phyloP scores from a whole-genome alignment of 2,888 invertebrate species.

The Conops quadrifasciatus region DNA sequence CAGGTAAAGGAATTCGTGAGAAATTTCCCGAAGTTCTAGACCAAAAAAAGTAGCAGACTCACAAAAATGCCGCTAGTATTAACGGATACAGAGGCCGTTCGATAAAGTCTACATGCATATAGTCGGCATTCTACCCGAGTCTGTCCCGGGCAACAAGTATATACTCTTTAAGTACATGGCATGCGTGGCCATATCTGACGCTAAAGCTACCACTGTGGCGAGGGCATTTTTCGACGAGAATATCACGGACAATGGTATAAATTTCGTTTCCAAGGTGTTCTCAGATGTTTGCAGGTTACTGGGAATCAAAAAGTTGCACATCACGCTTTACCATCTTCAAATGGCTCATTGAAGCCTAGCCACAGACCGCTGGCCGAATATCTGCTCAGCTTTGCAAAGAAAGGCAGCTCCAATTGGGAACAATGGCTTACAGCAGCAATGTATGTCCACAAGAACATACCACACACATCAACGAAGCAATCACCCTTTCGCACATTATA shows the following conservation, averaged over 20 bases:
- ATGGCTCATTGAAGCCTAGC: neutral
- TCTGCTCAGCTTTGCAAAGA: neutral
- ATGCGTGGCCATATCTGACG: neutral
- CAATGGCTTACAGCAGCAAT: neutral
- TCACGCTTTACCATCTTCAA: neutral
- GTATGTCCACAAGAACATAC: conserved; percentile 1
- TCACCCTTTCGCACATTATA: conserved; percentile 7
- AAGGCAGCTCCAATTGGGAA: neutral
- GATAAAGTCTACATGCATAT: neutral
- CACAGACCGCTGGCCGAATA: neutral
- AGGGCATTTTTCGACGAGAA: neutral
- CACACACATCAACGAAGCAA: neutral
- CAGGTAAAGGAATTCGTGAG: neutral
- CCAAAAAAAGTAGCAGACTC: neutral
- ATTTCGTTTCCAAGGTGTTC: too few species aligned
- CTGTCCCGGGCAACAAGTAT: neutral
- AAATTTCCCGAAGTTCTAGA: neutral
- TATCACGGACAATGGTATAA: neutral
- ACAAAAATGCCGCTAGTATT: neutral
- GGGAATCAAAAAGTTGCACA: too few species aligned
- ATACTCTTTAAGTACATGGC: neutral
- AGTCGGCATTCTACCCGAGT: neutral
- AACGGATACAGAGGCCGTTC: neutral
- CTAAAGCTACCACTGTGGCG: neutral
- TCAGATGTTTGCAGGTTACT: too few species aligned